Conservation (phyloP, 2,113 vertebrate genomes). For the Dromiciops gliroides region DNA sequence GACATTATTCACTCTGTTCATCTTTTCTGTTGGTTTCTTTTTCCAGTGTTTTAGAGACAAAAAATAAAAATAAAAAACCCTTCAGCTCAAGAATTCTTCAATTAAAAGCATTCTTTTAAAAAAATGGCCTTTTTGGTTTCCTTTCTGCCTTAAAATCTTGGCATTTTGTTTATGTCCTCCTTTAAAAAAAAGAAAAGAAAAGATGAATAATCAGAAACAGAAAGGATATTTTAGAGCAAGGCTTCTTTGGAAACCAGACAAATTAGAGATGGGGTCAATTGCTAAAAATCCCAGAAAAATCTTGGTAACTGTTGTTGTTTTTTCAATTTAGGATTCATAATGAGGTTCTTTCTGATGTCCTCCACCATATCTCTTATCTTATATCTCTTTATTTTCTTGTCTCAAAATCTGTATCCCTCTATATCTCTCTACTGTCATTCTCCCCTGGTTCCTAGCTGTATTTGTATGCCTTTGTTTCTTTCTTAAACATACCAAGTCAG, state of each 20-base stretch:
- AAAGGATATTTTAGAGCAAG: neutral
- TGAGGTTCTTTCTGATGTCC: neutral
- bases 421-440: neutral
- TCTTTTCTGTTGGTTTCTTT: neutral
- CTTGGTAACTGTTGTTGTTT: neutral
- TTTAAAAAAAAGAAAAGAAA: neutral
- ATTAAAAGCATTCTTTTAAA: neutral
- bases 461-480: neutral
- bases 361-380: neutral
- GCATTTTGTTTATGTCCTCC: neutral
- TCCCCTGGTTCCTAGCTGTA: neutral
- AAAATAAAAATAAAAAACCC: neutral
- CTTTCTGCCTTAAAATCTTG: neutral
- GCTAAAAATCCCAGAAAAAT: neutral
- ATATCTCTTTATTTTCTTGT: neutral
- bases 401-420: neutral
- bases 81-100: neutral
- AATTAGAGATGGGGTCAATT: neutral
- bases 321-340: neutral
- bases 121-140: neutral
- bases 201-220: neutral
- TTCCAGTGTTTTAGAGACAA: neutral
- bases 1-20: constrained; percentile 43
- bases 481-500: neutral
- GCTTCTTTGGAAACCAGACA: too few relatives aligned